Evolutionary conservation across 2,888 invertebrate genomes (phyloP).

Genomic region (Hypomecis atomaria): DNA sequence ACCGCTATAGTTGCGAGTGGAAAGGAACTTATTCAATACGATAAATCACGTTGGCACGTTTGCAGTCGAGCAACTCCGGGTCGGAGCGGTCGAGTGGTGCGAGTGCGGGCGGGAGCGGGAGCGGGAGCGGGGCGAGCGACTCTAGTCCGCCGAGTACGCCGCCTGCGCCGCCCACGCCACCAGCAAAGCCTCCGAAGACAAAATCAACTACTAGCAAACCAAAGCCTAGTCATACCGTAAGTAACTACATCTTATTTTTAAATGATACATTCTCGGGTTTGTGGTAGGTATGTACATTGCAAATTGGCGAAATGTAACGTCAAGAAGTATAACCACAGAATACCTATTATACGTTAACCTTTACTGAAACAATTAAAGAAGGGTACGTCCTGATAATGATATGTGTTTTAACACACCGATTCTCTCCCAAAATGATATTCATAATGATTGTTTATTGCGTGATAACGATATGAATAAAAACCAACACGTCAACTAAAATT

Average conservation of each 20-base stretch:
- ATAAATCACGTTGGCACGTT: constrained; percentile 48
- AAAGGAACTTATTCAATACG: constrained; percentile 47
- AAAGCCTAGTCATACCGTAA: constrained; percentile 61
- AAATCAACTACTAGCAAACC: constrained; percentile 58
- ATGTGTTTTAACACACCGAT: no score
- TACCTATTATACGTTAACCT: no score
- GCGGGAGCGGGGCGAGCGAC: constrained; percentile 61
- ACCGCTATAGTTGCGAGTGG: constrained; percentile 46
- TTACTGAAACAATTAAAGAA: no score
- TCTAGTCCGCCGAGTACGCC: constrained; percentile 77
- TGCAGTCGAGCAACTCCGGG: constrained; percentile 72
- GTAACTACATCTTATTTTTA: constrained; percentile 37
- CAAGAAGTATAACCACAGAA: no score
- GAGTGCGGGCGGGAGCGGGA: constrained; percentile 50
- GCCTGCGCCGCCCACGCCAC: constrained; percentile 67
- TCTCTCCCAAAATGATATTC: no score
- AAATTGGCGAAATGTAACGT: no score
- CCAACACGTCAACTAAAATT: no score
- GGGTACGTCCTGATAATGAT: no score
- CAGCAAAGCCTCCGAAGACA: constrained; percentile 58
- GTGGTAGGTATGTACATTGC: no score
- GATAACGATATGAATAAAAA: no score
- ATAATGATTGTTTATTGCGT: no score
- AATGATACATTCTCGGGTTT: no score
- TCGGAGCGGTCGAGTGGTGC: constrained; percentile 67